Evolutionary conservation across 2,797 vertebrate genomes (phyloP), one percentile per base, ranked within the genome.

Genomic region (Takifugu rubripes): DNA sequence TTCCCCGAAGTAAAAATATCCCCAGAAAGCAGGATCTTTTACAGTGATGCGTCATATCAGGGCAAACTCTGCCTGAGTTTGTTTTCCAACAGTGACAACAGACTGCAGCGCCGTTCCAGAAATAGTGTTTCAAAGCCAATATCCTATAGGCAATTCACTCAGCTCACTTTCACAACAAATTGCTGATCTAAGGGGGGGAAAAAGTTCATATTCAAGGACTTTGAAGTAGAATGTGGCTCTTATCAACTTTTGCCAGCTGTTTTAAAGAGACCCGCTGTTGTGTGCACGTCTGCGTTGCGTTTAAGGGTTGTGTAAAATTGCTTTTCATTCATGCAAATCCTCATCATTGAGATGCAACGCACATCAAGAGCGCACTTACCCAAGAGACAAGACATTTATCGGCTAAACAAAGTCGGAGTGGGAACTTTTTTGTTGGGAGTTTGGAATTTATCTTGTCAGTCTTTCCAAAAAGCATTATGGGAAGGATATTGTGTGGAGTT

Each of bases 181-280:
- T 78, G 72, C 71, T 77, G 84, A 87, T 88, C 77, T 83, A 66
- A 63, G 67, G 70, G 70, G 9, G n/a, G n/a, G 15, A 17, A 44
- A 16, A 44, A 44, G 51, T 76, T 76, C 63, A 64, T 42, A 74
- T 57, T 57, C 59, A 50, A 77, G 66, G 74, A 79, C 85, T 88
- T 87, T 88, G 79, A 88, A 79, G 81, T 79, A 79, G 60, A 81
- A 80, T 86, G 78, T 72, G 66, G 10, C 73, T 86, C 77, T 90
- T 88, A 90, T 90, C 88, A 76, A 87, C 61, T 78, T 78, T 75
- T 57, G 65, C 76, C 87, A 88, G 87, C 80, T 84, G 87, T 78
- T 80, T 71, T 66, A 70, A 86, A 77, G 57, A 43, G 59, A 52
- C 49, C 56, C 50, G 16, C 60, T 46, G 49, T 59, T 54, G 27